A percentile compares a stretch with the other conserved stretches of the same genome.
phyloP scores from a whole-genome alignment of 2,888 invertebrate genomes.

The Oscheius sp. region DNA sequence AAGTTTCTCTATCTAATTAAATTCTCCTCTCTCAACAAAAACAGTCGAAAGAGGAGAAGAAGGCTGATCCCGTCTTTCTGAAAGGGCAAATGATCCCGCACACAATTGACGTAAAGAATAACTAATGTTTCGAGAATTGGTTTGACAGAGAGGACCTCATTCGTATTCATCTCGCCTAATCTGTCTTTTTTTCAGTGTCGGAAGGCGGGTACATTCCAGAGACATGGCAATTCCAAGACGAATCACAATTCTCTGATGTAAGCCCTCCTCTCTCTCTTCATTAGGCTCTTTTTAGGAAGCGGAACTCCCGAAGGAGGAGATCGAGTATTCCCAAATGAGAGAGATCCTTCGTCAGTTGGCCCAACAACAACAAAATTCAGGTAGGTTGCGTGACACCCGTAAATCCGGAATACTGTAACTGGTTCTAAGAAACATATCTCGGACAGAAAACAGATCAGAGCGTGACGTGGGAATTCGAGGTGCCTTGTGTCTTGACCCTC shows the following conservation, averaged over 20 bases:
- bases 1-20: too few species aligned
- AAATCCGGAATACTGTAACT: background rate
- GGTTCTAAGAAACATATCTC: too few species aligned
- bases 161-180: background rate
- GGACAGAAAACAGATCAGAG: too few species aligned
- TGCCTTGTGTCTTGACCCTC: too few species aligned
- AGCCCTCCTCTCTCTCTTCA: background rate
- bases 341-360: slow-evolving; percentile 22
- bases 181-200: slow-evolving; percentile 23
- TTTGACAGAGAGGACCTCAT: background rate
- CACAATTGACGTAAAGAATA: background rate
- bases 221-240: slow-evolving; percentile 20
- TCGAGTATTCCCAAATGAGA: slow-evolving; percentile 2
- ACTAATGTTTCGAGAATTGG: background rate
- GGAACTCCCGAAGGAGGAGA: background rate
- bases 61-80: background rate
- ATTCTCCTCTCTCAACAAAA: background rate
- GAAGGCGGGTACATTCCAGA: slow-evolving; percentile 32
- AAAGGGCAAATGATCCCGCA: background rate
- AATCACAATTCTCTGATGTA: background rate
- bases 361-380: background rate
- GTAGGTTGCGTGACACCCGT: background rate
- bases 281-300: background rate
- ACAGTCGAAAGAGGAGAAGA: background rate
- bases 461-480: too few species aligned